Conservation (phyloP, 2,797 vertebrate species). For the Halcyon leucocephala region DNA sequence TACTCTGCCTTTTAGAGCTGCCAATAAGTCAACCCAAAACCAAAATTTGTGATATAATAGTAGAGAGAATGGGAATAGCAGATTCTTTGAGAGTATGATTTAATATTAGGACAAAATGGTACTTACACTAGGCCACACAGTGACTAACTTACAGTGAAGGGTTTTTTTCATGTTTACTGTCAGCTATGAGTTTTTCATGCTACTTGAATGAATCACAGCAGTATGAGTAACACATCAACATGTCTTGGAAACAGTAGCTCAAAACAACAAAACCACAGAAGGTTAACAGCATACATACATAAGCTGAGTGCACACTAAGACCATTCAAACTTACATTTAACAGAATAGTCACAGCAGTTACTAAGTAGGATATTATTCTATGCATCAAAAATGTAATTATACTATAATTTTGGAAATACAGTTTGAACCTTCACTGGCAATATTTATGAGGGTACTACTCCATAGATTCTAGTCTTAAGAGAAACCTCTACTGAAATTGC, state of each 20-base stretch:
- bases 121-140: background rate
- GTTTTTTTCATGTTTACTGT: slow-evolving; percentile 28
- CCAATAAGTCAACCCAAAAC: background rate
- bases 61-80: background rate
- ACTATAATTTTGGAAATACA: background rate
- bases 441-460: background rate
- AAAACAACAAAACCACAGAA: slow-evolving; percentile 61
- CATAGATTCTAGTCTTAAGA: background rate
- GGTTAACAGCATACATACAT: slow-evolving; percentile 19
- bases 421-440: background rate
- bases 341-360: background rate
- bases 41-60: background rate
- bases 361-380: background rate
- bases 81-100: background rate
- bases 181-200: slow-evolving; percentile 42
- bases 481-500: background rate
- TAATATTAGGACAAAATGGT: background rate
- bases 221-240: slow-evolving; percentile 51
- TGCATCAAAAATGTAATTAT: background rate
- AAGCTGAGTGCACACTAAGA: background rate
- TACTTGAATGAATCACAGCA: slow-evolving; percentile 60
- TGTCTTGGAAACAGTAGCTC: slow-evolving; percentile 56
- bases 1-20: background rate
- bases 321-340: background rate
- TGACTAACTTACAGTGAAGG: background rate